Base-by-base conservation (phyloP, 2,888 invertebrate species). In the Melieria crassipennis region DNA sequence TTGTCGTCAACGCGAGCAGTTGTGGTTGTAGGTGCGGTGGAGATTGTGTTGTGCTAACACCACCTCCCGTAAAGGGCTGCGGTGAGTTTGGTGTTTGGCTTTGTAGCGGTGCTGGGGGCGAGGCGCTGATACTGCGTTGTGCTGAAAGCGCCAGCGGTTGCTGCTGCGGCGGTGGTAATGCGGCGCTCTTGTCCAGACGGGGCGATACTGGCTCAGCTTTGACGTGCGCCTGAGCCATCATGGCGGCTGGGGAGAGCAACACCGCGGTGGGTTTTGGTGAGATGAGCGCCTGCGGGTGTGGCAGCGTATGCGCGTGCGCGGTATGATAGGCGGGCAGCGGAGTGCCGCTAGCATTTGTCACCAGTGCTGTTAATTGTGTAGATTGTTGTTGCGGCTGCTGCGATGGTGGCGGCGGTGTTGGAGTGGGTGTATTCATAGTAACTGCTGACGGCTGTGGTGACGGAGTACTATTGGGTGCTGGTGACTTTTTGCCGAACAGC, bases 401-500 rank as follows among this genome's bases (percentile, higher is more conserved):
- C 30, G 69, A 55, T 30, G 72, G 30, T 46, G 75, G 47, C 62
- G 72, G 57, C 9, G 75, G 65, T 7, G 72, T 66, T 7, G 74
- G 70, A 45, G 77, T 76, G 43, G 76, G 70, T 6, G 69, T 67
- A 60, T 70, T 70, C 69, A 62, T 62, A 64, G 56, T 60, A 65
- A 74, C 7, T 72, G 76, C 55, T 61, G 69, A 9, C 7, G 80
- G 81, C 74, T 81, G 83, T 16, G 77, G 72, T 56, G 79, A 75
- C 57, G 76, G 75, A 46, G 84, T 81, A 75, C 82, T 80, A 46
- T 78, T 80, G 65, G 81, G 79, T 10, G 83, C 83, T 62, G 84
- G 82, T 57, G 84, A 83, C 70, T 83, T 84, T 65, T 90, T 91
- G 79, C 90, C 89, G 84, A 92, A 92, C 64, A 93, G 87, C 73